phyloP scores from a whole-genome alignment of 2,113 vertebrate species.

The Ceyx margarethae region DNA sequence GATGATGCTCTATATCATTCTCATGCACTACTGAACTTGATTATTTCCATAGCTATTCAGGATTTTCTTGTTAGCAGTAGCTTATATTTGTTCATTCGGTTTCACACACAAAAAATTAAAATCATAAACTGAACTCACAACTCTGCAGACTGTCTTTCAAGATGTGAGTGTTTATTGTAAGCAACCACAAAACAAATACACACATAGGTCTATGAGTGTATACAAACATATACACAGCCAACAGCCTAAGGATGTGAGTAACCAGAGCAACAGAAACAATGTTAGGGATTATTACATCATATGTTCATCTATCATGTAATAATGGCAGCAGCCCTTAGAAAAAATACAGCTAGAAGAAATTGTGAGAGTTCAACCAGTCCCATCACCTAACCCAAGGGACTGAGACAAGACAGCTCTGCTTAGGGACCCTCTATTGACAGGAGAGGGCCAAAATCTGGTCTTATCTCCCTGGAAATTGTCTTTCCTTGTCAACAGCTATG shows the following conservation, averaged over 20 bases:
- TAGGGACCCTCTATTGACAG: accelerated
- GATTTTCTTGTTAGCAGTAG: background rate
- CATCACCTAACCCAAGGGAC: background rate
- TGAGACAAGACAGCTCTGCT: background rate
- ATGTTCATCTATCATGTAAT: accelerated
- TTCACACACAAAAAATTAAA: too few species aligned
- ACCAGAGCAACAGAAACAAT: background rate
- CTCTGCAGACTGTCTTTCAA: background rate
- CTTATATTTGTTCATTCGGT: background rate
- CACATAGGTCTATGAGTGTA: accelerated
- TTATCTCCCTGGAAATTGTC: background rate
- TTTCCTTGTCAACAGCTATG: background rate
- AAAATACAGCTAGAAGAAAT: background rate
- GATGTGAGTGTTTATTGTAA: too few species aligned
- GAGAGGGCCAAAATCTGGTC: background rate
- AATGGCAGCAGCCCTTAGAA: background rate
- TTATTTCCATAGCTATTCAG: background rate
- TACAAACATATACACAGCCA: background rate
- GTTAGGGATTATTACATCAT: too few species aligned
- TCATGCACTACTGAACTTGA: background rate
- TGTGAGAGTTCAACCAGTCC: background rate
- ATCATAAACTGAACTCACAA: background rate
- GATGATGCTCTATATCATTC: background rate
- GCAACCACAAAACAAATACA: background rate
- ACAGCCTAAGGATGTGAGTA: background rate